phyloP scores from a whole-genome alignment of 1,140 invertebrate genomes.

The Lysiphlebus fabarum region DNA sequence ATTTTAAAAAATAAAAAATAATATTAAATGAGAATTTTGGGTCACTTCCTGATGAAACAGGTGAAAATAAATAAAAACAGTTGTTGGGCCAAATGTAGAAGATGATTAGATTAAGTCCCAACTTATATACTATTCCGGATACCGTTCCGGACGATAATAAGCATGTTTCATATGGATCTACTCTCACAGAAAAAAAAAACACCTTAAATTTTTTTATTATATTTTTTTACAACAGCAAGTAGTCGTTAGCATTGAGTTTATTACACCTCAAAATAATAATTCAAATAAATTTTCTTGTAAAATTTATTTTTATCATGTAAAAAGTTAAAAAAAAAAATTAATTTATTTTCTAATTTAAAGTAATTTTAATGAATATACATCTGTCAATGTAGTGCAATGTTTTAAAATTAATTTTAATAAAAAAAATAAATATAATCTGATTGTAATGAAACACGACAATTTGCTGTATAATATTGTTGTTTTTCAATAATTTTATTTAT shows the following conservation, averaged over 20 bases:
- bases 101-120: conserved; percentile 28
- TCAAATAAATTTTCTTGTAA: no score
- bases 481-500: no score
- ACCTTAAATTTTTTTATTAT: conserved; percentile 8
- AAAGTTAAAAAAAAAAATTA: no score
- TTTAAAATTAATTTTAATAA: no score
- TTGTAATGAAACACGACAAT: no score
- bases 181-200: background rate
- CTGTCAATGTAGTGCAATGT: no score
- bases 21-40: conserved; percentile 1
- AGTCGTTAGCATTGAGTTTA: background rate
- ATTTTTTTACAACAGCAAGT: background rate
- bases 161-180: conserved; percentile 6
- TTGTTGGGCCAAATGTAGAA: background rate
- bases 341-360: no score
- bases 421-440: no score
- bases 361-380: no score
- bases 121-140: conserved; percentile 26
- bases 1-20: background rate
- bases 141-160: conserved; percentile 27
- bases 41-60: conserved; percentile 8
- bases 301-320: no score
- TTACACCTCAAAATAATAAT: no score
- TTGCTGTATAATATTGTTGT: no score
- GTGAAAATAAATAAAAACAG: background rate